Conservation (phyloP, 1,140 invertebrate species). For the Rhagoletis pomonella region DNA sequence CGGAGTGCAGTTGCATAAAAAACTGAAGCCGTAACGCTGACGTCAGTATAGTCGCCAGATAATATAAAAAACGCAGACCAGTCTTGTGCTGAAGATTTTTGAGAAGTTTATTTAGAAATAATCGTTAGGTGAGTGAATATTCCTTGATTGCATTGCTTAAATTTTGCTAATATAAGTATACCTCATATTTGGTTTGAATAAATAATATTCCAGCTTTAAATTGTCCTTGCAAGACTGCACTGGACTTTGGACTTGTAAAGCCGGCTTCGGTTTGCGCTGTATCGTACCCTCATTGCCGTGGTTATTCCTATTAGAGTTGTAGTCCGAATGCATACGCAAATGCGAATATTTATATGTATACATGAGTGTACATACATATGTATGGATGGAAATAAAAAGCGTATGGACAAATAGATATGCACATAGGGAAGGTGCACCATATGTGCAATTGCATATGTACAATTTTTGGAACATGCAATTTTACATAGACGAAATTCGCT, state of each 20-base stretch:
- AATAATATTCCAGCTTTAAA: not conserved
- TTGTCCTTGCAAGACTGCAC: not conserved
- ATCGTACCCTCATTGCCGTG: not conserved
- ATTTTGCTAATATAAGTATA: too few relatives aligned
- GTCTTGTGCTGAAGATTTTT: not conserved
- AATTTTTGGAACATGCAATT: too few relatives aligned
- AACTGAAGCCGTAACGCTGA: not conserved
- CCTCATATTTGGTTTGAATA: not conserved
- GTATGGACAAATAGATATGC: too few relatives aligned
- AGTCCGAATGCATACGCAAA: not conserved
- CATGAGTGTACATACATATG: too few relatives aligned
- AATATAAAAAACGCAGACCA: not conserved
- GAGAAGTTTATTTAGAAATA: not conserved
- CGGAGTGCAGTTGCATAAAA: conserved; percentile 30
- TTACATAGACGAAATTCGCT: too few relatives aligned
- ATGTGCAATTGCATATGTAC: too few relatives aligned
- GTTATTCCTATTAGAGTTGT: not conserved
- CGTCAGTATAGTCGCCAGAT: not conserved
- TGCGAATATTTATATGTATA: too few relatives aligned
- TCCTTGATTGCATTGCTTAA: too few relatives aligned
- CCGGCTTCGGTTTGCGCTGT: conserved; percentile 3
- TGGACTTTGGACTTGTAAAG: conserved; percentile 35
- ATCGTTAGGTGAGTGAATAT: not conserved
- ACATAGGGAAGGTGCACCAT: too few relatives aligned
- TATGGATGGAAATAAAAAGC: too few relatives aligned